phyloP scores from a whole-genome alignment of 2,888 invertebrate genomes.

The Oscheius sp. region DNA sequence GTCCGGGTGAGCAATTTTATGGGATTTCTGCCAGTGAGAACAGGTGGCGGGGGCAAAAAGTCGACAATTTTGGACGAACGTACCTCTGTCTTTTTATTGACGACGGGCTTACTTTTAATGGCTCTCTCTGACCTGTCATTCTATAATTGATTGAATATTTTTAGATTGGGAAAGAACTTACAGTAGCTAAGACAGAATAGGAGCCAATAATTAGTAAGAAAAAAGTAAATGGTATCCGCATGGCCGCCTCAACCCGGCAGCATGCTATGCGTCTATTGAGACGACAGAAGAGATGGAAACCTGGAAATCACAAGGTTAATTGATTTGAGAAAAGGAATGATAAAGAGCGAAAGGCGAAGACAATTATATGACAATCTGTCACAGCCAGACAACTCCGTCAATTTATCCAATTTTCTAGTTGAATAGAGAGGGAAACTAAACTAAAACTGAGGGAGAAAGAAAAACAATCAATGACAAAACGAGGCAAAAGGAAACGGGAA shows the following conservation, averaged over 20 bases:
- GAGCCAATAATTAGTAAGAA: conserved; percentile 13
- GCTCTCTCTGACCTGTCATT: conserved; percentile 25
- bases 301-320: conserved; percentile 19
- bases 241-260: conserved; percentile 32
- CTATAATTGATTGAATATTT: background rate
- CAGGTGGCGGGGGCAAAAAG: conserved; percentile 13
- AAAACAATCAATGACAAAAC: conserved; percentile 10
- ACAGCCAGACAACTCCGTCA: too few relatives aligned
- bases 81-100: conserved; percentile 37
- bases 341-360: background rate
- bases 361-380: too few relatives aligned
- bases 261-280: conserved; percentile 24
- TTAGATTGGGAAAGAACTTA: background rate
- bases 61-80: background rate
- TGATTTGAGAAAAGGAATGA: background rate
- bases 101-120: conserved; percentile 21
- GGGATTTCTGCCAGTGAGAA: conserved; percentile 7
- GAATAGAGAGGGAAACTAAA: too few relatives aligned
- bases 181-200: conserved; percentile 3
- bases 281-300: too few relatives aligned
- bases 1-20: conserved; percentile 3
- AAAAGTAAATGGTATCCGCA: conserved; percentile 25
- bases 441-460: background rate
- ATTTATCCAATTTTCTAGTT: too few relatives aligned
- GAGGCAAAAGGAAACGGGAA: background rate